Conservation (phyloP, 2,888 invertebrate genomes). For the Drosophila limbata region DNA sequence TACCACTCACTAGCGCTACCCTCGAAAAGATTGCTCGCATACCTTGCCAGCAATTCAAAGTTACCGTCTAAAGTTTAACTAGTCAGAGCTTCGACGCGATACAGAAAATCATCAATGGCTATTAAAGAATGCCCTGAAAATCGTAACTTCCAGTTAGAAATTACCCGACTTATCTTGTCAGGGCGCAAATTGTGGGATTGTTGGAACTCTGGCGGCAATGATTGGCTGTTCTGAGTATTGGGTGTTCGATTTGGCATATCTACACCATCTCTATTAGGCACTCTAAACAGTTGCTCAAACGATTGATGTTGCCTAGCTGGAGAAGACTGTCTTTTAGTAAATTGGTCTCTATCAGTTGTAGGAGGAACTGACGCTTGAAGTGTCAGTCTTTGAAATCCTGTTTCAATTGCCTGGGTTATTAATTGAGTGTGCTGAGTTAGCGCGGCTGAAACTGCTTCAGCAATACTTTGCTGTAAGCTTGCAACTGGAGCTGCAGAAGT, state of each 20-base stretch:
- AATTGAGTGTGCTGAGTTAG: background rate
- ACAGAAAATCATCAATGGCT: slow-evolving; percentile 22
- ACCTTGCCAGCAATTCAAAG: slow-evolving; percentile 4
- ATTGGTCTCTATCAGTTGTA: no score
- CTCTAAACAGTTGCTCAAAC: no score
- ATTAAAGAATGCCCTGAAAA: slow-evolving; percentile 7
- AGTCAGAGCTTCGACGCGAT: slow-evolving; percentile 17
- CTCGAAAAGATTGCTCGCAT: slow-evolving; percentile 19
- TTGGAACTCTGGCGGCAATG: no score
- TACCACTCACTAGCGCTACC: slow-evolving; percentile 17
- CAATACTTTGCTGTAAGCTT: background rate
- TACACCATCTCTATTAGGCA: no score
- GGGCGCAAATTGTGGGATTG: no score
- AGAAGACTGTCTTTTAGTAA: no score
- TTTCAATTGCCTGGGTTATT: background rate
- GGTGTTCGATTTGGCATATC: no score
- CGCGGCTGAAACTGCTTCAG: background rate
- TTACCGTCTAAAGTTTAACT: slow-evolving; percentile 17
- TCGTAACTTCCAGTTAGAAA: slow-evolving; percentile 7
- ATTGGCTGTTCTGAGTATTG: no score
- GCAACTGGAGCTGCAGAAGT: no score
- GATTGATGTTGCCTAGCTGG: no score
- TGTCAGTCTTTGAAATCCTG: background rate
- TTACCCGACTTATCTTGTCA: no score
- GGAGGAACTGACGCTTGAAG: background rate